Evolutionary conservation across 2,113 vertebrate genomes (phyloP).

Genomic region (Leptosomus discolor): DNA sequence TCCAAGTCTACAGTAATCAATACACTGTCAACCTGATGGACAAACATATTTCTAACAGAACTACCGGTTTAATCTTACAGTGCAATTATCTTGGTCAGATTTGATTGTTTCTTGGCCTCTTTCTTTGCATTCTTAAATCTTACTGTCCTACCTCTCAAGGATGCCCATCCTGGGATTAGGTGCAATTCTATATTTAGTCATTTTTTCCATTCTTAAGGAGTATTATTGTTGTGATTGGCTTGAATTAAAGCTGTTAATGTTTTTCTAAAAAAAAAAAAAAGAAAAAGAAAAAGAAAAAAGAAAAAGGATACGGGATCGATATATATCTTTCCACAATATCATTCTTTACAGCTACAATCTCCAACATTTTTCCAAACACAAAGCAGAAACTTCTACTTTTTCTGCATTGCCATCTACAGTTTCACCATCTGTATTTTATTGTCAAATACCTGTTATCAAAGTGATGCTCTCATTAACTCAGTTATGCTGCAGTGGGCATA

Average conservation of each 20-base stretch:
- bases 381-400: neutral
- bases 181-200: neutral
- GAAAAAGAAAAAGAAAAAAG: too few relatives aligned
- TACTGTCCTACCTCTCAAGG: neutral
- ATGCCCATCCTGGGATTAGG: neutral
- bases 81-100: neutral
- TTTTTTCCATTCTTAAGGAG: neutral
- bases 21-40: neutral
- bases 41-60: neutral
- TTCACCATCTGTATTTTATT: neutral
- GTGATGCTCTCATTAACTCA: neutral
- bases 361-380: neutral
- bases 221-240: neutral
- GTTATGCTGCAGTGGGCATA: neutral
- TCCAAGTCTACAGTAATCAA: neutral
- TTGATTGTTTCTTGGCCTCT: neutral
- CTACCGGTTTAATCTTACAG: neutral
- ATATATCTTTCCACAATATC: neutral
- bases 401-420: neutral
- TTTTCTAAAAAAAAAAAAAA: neutral
- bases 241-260: neutral
- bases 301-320: neutral
- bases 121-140: neutral
- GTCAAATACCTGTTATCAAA: neutral
- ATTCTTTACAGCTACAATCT: neutral